phyloP scores from a whole-genome alignment of 2,797 vertebrate genomes.

The Acridotheres tristis region DNA sequence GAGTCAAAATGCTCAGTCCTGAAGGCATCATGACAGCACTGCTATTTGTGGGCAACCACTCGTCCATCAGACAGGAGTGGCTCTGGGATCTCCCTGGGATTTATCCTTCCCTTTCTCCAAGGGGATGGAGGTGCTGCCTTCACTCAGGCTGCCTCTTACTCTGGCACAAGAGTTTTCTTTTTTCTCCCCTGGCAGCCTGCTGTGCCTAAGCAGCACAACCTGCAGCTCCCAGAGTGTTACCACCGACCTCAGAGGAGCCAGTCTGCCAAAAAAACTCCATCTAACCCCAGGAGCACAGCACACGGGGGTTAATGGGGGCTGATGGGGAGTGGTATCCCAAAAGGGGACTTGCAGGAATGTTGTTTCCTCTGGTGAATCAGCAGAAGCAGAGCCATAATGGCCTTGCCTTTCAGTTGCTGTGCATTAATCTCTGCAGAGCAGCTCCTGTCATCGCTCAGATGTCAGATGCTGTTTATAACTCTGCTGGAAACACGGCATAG shows the following conservation, averaged over 20 bases:
- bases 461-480: slow-evolving; percentile 61
- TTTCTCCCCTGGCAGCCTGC: neutral
- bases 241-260: neutral
- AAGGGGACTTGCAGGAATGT: neutral
- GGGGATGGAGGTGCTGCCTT: neutral
- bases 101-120: neutral
- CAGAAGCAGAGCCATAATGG: slow-evolving; percentile 17
- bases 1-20: neutral
- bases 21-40: neutral
- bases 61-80: neutral
- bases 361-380: neutral
- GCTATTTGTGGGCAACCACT: neutral
- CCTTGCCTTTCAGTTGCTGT: slow-evolving; percentile 27
- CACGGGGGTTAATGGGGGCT: neutral
- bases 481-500: neutral
- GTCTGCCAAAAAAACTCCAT: neutral
- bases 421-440: slow-evolving; percentile 33
- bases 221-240: neutral
- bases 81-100: neutral
- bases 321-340: neutral
- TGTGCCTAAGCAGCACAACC: neutral
- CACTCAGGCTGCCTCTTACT: neutral
- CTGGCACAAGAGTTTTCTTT: neutral
- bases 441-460: slow-evolving; percentile 24
- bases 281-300: neutral